phyloP scores from a whole-genome alignment of 2,113 vertebrate species.

The Lasiurus cinereus region DNA sequence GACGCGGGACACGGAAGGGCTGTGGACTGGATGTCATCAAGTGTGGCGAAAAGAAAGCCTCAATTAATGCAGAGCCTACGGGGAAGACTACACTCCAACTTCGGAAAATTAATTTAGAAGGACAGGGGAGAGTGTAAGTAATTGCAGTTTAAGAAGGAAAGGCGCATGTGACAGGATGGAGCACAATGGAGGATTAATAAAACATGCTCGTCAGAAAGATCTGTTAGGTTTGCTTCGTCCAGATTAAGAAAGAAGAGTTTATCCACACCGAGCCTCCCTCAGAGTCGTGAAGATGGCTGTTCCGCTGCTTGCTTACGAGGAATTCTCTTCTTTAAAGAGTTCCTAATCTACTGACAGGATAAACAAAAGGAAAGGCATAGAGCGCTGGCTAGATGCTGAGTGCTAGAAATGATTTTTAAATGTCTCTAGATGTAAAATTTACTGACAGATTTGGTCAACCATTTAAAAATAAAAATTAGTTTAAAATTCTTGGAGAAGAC shows the following conservation, averaged over 20 bases:
- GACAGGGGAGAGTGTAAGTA: constrained; percentile 85
- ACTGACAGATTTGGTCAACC: constrained; percentile 84
- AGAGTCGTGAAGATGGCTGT: constrained; percentile 64
- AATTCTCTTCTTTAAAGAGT: constrained; percentile 79
- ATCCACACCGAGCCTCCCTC: constrained; percentile 85
- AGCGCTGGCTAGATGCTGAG: constrained; percentile 85
- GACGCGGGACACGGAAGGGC: constrained; percentile 82
- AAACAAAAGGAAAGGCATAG: constrained; percentile 85
- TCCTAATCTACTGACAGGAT: constrained; percentile 80
- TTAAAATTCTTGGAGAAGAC: constrained; percentile 88
- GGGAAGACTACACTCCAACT: constrained; percentile 87
- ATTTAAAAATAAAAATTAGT: constrained; percentile 87
- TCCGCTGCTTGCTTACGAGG: constrained; percentile 81
- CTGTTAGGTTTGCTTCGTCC: constrained; percentile 81
- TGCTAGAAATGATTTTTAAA: constrained; percentile 87
- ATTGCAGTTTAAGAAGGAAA: constrained; percentile 86
- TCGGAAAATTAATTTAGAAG: constrained; percentile 88
- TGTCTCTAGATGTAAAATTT: constrained; percentile 86
- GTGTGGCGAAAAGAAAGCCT: constrained; percentile 75
- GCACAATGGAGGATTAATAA: constrained; percentile 84
- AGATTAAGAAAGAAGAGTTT: constrained; percentile 81
- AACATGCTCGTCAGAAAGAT: constrained; percentile 87
- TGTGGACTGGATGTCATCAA: constrained; percentile 84
- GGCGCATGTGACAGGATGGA: constrained; percentile 85
- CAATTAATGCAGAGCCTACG: constrained; percentile 87